phyloP scores from a whole-genome alignment of 2,113 vertebrate genomes.

The Psilopogon haemacephalus region DNA sequence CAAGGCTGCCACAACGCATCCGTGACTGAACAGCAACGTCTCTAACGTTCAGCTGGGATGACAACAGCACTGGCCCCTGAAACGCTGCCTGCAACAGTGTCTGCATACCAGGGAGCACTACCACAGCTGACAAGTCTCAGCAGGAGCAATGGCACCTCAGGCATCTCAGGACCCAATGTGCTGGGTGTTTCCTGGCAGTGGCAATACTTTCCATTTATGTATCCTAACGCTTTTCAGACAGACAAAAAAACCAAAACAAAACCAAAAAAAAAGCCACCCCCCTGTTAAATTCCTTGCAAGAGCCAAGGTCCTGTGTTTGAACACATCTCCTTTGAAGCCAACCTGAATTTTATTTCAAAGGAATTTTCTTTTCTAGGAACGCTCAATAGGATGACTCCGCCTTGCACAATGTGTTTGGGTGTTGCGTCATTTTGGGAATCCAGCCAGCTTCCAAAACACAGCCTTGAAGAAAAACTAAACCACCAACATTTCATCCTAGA shows the following conservation, averaged over 20 bases:
- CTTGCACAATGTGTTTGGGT: not conserved
- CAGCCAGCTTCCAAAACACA: not conserved
- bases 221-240: not conserved
- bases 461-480: not conserved
- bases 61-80: not conserved
- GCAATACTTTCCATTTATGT: not conserved
- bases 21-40: not conserved
- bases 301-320: not conserved
- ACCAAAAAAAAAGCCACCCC: not conserved
- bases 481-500: not conserved
- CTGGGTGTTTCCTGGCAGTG: not conserved
- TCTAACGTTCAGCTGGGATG: not conserved
- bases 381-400: not conserved
- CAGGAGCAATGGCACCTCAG: not conserved
- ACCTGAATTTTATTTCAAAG: not conserved
- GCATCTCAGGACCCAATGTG: not conserved
- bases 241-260: rapidly evolving
- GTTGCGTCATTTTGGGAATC: not conserved
- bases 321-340: not conserved
- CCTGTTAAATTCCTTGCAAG: not conserved
- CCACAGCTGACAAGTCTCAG: not conserved
- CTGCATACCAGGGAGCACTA: not conserved
- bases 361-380: not conserved
- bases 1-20: slow-evolving; percentile 9
- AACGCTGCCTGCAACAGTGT: not conserved